These are phyloP conservation scores for Alloplasta piceator DNA, from an alignment of 2,888 invertebrate species.

Conservation along the genomic window DNA sequence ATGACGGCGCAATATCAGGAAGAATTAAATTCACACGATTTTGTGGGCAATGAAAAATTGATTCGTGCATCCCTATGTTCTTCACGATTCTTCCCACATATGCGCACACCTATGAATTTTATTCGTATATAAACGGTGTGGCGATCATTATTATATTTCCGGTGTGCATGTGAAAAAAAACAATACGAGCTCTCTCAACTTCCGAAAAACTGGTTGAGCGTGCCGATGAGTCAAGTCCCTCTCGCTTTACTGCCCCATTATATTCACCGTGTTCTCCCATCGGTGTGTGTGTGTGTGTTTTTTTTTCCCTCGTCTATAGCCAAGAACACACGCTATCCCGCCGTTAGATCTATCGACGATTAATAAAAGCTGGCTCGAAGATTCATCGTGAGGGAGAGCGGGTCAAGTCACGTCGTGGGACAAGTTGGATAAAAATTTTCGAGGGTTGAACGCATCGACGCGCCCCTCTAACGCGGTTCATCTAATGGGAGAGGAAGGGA, in stretches of 20 bases:
- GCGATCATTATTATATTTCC: conserved; percentile 41
- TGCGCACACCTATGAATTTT: neutral
- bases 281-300: neutral
- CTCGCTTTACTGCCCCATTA: conserved; percentile 42
- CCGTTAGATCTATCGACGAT: conserved; percentile 78
- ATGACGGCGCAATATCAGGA: conserved; percentile 12
- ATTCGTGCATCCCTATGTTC: conserved; percentile 10
- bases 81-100: conserved; percentile 12
- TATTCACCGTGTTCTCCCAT: conserved; percentile 21
- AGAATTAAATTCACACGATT: conserved; percentile 56
- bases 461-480: conserved; percentile 54
- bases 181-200: conserved; percentile 35
- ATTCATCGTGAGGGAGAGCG: conserved; percentile 40
- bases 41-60: conserved; percentile 37
- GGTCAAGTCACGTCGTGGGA: conserved; percentile 42
- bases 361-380: conserved; percentile 72
- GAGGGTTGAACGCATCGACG: conserved; percentile 55
- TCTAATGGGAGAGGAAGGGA: conserved; percentile 73
- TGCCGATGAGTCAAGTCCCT: conserved; percentile 51
- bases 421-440: conserved; percentile 45
- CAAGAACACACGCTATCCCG: conserved; percentile 75
- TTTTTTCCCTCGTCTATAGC: neutral
- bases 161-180: conserved; percentile 37
- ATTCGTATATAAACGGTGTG: neutral
- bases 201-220: conserved; percentile 60